A percentile compares a stretch with the other conserved stretches of the same genome.
Evolutionary conservation across 2,888 invertebrate genomes (phyloP).

Genomic region (Smittia sp.): DNA sequence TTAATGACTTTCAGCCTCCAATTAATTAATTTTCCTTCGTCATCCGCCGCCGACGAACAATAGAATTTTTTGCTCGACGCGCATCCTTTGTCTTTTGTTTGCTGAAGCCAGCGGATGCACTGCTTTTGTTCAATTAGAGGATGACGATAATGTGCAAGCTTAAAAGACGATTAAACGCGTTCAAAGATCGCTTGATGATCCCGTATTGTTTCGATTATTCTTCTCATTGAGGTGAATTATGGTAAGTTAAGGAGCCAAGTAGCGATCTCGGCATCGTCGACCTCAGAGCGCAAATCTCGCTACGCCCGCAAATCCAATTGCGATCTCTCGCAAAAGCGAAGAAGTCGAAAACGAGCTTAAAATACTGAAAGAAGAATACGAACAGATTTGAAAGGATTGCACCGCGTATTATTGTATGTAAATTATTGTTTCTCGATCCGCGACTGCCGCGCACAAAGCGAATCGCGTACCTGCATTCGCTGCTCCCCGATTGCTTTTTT

Average conservation of each 20-base stretch:
- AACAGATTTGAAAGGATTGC: constrained; percentile 20
- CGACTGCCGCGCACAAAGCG: background rate
- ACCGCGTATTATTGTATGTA: constrained; percentile 38
- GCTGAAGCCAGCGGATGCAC: no score
- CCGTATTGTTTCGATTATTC: constrained; percentile 3
- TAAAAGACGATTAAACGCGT: background rate
- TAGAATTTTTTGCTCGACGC: background rate
- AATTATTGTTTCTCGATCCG: constrained; percentile 29
- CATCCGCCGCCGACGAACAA: background rate
- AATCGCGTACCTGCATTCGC: background rate
- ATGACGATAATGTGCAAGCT: background rate
- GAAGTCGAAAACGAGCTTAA: background rate
- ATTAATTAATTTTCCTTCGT: constrained; percentile 27
- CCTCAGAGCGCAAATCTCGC: constrained; percentile 1
- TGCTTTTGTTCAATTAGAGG: background rate
- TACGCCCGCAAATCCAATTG: background rate
- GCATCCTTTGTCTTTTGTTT: background rate
- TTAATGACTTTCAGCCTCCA: constrained; percentile 13
- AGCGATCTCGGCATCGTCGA: background rate
- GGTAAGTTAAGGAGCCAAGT: constrained; percentile 9
- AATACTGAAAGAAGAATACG: constrained; percentile 3
- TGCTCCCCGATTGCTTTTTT: constrained; percentile 2
- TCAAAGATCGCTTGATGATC: constrained; percentile 1
- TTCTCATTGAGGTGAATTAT: constrained; percentile 7
- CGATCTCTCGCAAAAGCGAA: background rate